These are phyloP conservation scores for Kryptolebias ocellatus DNA, from an alignment of 2,797 vertebrate species.

Conservation along the genomic window DNA sequence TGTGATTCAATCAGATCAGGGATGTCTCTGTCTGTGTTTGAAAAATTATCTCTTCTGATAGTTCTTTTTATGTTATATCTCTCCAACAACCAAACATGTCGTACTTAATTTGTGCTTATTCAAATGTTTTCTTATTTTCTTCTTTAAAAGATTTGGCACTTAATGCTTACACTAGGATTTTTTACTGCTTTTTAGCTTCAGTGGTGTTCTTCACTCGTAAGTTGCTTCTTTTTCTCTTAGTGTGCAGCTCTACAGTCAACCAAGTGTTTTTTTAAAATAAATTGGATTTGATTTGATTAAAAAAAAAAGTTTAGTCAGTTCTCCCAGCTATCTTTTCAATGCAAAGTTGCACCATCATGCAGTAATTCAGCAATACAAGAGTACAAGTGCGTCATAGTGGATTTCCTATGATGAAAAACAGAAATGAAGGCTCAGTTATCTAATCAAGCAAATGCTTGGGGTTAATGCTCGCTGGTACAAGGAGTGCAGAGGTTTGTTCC, in stretches of 20 bases:
- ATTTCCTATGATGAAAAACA: too few relatives aligned
- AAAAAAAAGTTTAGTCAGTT: too few relatives aligned
- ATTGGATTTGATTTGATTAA: background rate
- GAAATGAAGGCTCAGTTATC: background rate
- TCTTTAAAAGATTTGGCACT: background rate
- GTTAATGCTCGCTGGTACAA: constrained; percentile 62
- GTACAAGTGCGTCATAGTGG: too few relatives aligned
- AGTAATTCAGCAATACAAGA: too few relatives aligned
- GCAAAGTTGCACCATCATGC: too few relatives aligned
- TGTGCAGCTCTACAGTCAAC: too few relatives aligned
- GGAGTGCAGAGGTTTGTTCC: constrained; percentile 47
- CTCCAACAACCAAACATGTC: too few relatives aligned
- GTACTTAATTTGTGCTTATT: background rate
- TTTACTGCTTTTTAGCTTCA: background rate
- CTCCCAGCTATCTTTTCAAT: too few relatives aligned
- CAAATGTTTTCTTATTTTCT: too few relatives aligned
- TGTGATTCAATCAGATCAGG: background rate
- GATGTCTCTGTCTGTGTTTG: background rate
- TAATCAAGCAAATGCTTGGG: constrained; percentile 14
- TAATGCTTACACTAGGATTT: background rate
- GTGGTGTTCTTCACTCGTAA: too few relatives aligned
- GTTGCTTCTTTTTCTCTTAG: too few relatives aligned
- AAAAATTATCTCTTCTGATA: background rate
- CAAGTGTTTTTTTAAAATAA: background rate
- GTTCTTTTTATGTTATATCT: background rate